Percentiles rank a stretch among this genome's conserved stretches.
These are phyloP conservation scores for Calephelis perditalis DNA, from an alignment of 2,888 invertebrate genomes.

Conservation along the genomic window DNA sequence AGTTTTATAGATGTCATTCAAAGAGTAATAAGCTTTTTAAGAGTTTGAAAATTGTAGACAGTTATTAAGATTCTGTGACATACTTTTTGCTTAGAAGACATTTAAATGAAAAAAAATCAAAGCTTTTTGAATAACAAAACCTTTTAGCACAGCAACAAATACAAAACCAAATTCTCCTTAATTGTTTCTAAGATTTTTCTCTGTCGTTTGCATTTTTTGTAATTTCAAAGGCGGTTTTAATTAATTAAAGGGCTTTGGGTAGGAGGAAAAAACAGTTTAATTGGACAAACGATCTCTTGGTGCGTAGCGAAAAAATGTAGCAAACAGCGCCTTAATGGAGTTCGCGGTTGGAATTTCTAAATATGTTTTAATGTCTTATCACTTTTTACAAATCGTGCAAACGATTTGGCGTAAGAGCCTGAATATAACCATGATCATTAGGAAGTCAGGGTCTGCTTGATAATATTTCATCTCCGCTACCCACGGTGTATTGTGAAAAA, in stretches of 20 bases:
- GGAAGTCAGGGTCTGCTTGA: too few relatives aligned
- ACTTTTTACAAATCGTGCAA: too few relatives aligned
- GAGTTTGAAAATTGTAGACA: too few relatives aligned
- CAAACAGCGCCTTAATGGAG: conserved; percentile 1
- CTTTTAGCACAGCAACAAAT: conserved; percentile 3
- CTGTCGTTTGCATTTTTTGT: conserved; percentile 12
- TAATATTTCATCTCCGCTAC: too few relatives aligned
- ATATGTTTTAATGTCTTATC: neutral
- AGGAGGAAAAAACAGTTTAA: conserved; percentile 11
- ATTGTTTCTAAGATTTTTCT: conserved; percentile 13
- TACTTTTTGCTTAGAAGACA: too few relatives aligned
- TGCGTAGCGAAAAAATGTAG: conserved; percentile 4
- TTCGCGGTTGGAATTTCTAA: neutral
- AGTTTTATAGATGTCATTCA: too few relatives aligned
- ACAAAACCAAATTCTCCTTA: conserved; percentile 1
- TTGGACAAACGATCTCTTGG: conserved; percentile 7
- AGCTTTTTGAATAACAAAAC: neutral
- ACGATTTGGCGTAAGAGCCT: too few relatives aligned
- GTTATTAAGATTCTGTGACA: too few relatives aligned
- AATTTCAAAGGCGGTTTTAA: conserved; percentile 17
- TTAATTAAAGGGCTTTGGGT: conserved; percentile 19
- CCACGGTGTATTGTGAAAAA: too few relatives aligned
- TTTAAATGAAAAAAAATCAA: too few relatives aligned
- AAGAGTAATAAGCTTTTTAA: too few relatives aligned
- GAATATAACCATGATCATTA: too few relatives aligned